A percentile compares a stretch with the other conserved stretches of the same genome.
Evolutionary conservation across 2,113 vertebrate genomes (phyloP).

Genomic region (Pangasianodon hypophthalmus): DNA sequence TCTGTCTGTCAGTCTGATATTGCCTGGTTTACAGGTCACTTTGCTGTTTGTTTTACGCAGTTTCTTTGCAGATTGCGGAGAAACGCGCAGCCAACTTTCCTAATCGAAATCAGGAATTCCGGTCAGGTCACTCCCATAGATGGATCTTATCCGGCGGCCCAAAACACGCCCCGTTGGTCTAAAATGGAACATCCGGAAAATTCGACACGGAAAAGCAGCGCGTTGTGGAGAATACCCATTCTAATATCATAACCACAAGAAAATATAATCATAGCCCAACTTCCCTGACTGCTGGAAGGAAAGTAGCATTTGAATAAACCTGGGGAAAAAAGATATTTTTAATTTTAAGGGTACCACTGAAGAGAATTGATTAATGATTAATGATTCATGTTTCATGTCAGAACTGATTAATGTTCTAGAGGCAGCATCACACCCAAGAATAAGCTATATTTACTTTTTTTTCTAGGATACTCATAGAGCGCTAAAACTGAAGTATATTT

Average conservation of each 20-base stretch:
- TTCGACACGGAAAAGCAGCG: slow-evolving; percentile 35
- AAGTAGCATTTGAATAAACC: slow-evolving; percentile 29
- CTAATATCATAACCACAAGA: slow-evolving; percentile 30
- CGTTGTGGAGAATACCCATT: slow-evolving; percentile 4
- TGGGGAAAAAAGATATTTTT: slow-evolving; percentile 6
- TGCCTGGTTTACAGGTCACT: not conserved
- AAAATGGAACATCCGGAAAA: slow-evolving; percentile 84
- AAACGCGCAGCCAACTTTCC: slow-evolving; percentile 6
- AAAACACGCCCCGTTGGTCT: slow-evolving; percentile 66
- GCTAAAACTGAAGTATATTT: not conserved
- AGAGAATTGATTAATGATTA: not conserved
- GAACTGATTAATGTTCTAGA: not conserved
- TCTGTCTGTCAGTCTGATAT: too few relatives aligned
- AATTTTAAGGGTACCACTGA: not conserved
- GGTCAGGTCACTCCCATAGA: slow-evolving; percentile 80
- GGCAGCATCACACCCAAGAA: not conserved
- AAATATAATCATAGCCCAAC: not conserved
- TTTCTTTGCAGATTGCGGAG: not conserved
- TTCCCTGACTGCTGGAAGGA: slow-evolving; percentile 13
- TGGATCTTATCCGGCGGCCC: slow-evolving; percentile 79
- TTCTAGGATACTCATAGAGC: not conserved
- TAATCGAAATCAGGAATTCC: slow-evolving; percentile 74
- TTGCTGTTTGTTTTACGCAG: not conserved
- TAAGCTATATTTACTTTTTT: not conserved
- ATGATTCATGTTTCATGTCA: too few relatives aligned